A percentile compares a stretch with the other conserved stretches of the same genome.
Evolutionary conservation across 2,797 vertebrate species (phyloP).

Genomic region (Distichodus sexfasciatus): DNA sequence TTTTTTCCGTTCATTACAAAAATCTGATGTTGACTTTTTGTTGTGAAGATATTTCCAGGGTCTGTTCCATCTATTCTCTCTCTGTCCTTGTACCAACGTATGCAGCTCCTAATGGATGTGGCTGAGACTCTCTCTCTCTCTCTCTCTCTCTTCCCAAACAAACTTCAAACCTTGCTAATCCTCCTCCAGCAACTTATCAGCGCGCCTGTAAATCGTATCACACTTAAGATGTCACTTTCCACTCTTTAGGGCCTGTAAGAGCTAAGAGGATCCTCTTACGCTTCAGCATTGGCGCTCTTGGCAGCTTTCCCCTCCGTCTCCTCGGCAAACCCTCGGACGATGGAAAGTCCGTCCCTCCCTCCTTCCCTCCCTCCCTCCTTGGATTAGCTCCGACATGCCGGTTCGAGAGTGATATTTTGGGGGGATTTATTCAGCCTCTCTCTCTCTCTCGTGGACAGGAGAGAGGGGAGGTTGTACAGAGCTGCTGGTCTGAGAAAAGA

Average conservation of each 20-base stretch:
- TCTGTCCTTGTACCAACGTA: not conserved
- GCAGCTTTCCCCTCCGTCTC: slow-evolving; percentile 68
- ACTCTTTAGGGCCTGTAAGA: slow-evolving; percentile 18
- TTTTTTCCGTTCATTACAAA: slow-evolving; percentile 1
- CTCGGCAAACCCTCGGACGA: too few relatives aligned
- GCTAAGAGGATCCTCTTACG: slow-evolving; percentile 23
- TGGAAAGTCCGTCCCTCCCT: too few relatives aligned
- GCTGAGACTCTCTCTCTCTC: slow-evolving; percentile 14
- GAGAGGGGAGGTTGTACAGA: slow-evolving; percentile 11
- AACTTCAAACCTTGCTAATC: slow-evolving; percentile 38
- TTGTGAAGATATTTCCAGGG: not conserved
- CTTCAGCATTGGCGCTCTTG: slow-evolving; percentile 75
- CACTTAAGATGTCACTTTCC: slow-evolving; percentile 42
- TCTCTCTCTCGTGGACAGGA: not conserved
- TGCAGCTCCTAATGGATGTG: slow-evolving; percentile 9
- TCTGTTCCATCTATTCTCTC: not conserved
- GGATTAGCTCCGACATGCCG: too few relatives aligned
- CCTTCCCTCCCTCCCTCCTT: slow-evolving; percentile 8
- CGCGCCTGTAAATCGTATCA: slow-evolving; percentile 37
- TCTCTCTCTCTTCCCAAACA: slow-evolving; percentile 37
- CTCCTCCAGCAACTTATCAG: slow-evolving; percentile 32
- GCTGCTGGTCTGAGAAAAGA: slow-evolving; percentile 55
- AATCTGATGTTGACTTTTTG: not conserved
- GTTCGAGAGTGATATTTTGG: too few relatives aligned
- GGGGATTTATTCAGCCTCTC: too few relatives aligned